Evolutionary conservation across 2,797 vertebrate genomes (phyloP).

Genomic region (Danio tinwini): DNA sequence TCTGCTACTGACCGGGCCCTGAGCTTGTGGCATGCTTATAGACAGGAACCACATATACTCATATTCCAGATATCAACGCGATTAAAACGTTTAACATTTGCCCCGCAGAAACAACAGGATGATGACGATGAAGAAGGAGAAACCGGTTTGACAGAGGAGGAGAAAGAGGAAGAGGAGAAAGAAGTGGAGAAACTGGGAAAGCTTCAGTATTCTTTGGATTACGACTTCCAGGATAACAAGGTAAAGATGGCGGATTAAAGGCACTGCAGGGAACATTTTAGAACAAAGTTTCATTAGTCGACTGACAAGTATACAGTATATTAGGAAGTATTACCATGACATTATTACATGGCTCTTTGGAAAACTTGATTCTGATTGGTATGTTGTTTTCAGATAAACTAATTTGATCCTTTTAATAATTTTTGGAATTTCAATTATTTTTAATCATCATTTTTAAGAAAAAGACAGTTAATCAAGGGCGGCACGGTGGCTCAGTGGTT

Average conservation of each 20-base stretch:
- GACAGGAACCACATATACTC: constrained; percentile 57
- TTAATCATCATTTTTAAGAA: no score
- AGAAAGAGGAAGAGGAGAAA: constrained; percentile 94
- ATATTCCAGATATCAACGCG: neutral
- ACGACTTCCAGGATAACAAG: constrained; percentile 97
- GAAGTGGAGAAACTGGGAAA: constrained; percentile 95
- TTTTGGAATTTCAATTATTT: no score
- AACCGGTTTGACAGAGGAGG: constrained; percentile 92
- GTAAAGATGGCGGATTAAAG: constrained; percentile 66
- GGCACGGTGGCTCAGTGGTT: no score
- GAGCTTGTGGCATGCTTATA: constrained; percentile 80
- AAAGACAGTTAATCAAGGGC: no score
- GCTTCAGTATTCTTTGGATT: constrained; percentile 95
- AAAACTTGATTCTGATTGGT: no score
- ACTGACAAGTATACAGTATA: no score
- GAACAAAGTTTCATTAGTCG: no score
- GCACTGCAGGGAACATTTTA: no score
- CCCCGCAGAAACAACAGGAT: constrained; percentile 85
- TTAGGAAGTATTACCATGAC: no score
- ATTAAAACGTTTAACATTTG: neutral
- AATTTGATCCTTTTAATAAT: no score
- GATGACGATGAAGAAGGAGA: constrained; percentile 91
- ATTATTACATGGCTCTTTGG: no score
- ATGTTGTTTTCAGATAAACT: no score
- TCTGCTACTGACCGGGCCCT: constrained; percentile 65